Percentiles rank a stretch among this genome's conserved stretches.
Conservation (phyloP, 1,140 invertebrate genomes). For the Colletes gigas region DNA sequence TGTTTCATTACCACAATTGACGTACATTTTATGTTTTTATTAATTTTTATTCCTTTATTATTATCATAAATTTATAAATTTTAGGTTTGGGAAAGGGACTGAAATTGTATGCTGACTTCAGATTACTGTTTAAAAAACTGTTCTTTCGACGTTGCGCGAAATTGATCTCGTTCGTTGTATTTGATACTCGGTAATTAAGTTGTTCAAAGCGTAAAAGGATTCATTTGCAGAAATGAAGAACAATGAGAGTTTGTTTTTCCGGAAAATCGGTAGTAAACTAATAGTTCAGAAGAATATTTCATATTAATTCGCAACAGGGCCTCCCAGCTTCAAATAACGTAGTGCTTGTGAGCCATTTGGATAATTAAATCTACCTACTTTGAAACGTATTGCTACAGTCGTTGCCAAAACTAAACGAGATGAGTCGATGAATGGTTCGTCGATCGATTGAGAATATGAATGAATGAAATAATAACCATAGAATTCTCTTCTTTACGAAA, state of each 20-base stretch:
- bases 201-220: too few species aligned
- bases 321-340: not conserved
- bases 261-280: not conserved
- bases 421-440: not conserved
- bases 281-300: not conserved
- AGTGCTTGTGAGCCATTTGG: constrained; percentile 1
- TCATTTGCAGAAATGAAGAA: too few species aligned
- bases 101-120: too few species aligned
- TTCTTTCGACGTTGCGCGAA: too few species aligned
- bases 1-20: too few species aligned
- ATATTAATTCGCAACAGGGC: not conserved
- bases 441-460: not conserved
- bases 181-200: too few species aligned
- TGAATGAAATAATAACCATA: not conserved
- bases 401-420: constrained; percentile 9
- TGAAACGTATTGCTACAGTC: constrained; percentile 2
- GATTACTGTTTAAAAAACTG: too few species aligned
- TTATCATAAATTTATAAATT: too few species aligned
- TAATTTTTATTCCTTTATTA: too few species aligned
- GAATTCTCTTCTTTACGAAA: not conserved
- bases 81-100: too few species aligned
- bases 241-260: not conserved
- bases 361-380: constrained; percentile 22
- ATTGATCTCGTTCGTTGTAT: too few species aligned
- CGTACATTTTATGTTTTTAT: too few species aligned